These are phyloP conservation scores for Melanotaenia parkinsoni DNA, from an alignment of 2,797 vertebrate species.

Conservation along the genomic window DNA sequence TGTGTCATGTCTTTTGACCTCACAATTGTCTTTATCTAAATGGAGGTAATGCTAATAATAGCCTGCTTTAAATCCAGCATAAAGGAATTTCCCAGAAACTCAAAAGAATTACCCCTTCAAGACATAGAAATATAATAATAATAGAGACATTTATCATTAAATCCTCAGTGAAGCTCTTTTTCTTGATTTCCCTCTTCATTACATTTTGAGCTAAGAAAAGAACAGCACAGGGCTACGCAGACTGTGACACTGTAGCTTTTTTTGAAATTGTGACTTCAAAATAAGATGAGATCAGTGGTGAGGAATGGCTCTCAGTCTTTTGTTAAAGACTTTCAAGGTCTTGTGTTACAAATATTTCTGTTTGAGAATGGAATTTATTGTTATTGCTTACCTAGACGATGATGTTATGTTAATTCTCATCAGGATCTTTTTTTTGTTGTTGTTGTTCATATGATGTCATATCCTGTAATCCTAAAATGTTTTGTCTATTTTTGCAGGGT, in stretches of 20 bases:
- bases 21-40: constrained; percentile 39
- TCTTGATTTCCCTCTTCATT: neutral
- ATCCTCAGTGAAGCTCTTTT: neutral
- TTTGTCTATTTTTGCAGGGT: constrained; percentile 70
- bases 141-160: neutral
- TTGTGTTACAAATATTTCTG: neutral
- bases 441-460: constrained; percentile 63
- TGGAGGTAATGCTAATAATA: constrained; percentile 34
- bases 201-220: neutral
- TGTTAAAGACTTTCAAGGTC: neutral
- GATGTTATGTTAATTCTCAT: constrained; percentile 18
- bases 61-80: constrained; percentile 8
- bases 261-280: neutral
- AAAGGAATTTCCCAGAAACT: neutral
- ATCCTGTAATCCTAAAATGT: constrained; percentile 70
- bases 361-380: constrained; percentile 8
- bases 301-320: neutral
- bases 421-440: constrained; percentile 5
- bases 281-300: neutral
- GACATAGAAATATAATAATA: neutral
- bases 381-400: constrained; percentile 22
- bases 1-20: constrained; percentile 45
- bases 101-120: neutral
- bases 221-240: constrained; percentile 1
- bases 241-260: neutral